These are phyloP conservation scores for Gymnogyps californianus DNA, from an alignment of 2,113 vertebrate genomes.

Conservation along the genomic window DNA sequence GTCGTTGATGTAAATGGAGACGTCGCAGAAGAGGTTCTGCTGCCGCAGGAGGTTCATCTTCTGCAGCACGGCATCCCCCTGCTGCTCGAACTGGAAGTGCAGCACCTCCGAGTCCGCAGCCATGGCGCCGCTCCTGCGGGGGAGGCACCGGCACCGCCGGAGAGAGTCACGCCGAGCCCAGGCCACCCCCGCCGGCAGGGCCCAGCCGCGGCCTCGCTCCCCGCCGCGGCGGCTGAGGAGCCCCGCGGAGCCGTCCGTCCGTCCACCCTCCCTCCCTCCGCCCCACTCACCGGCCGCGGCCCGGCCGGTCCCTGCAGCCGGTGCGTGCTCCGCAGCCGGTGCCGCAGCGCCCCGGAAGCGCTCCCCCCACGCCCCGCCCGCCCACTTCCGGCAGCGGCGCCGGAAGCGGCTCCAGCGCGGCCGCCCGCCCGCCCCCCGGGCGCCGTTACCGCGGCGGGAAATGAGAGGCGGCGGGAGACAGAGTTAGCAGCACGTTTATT, in stretches of 20 bases:
- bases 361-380: background rate
- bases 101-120: conserved; percentile 79
- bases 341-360: background rate
- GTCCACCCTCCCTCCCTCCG: too few relatives aligned
- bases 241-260: background rate
- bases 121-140: conserved; percentile 61
- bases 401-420: background rate
- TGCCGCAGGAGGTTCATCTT: conserved; percentile 84
- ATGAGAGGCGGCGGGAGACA: conserved; percentile 14
- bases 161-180: background rate
- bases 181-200: background rate
- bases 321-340: background rate
- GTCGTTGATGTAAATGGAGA: conserved; percentile 82
- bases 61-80: conserved; percentile 78
- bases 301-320: background rate
- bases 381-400: too few relatives aligned
- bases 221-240: background rate
- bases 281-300: background rate
- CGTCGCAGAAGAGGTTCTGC: conserved; percentile 84
- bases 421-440: background rate
- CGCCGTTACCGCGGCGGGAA: background rate
- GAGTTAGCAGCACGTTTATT: conserved; percentile 62
- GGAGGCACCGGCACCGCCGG: background rate
- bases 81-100: conserved; percentile 82
- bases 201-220: background rate